Conservation (phyloP, 2,888 invertebrate genomes). For the Dryocosmus kuriphilus region DNA sequence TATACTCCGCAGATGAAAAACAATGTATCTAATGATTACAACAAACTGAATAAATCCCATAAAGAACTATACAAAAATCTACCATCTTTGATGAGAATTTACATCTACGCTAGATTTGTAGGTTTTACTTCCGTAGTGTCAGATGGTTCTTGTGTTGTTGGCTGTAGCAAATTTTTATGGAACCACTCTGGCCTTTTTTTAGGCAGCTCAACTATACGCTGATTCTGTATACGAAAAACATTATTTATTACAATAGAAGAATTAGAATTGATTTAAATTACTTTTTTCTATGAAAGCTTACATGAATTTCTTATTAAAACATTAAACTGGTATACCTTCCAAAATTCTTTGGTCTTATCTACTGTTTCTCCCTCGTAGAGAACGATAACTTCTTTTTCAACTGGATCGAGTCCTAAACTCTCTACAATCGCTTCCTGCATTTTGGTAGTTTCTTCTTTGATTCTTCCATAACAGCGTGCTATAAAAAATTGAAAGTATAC, state of each 20-base stretch:
- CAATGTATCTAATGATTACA: constrained; percentile 25
- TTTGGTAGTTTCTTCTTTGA: constrained; percentile 88
- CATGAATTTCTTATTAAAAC: no score
- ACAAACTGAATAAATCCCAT: constrained; percentile 23
- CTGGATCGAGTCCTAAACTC: constrained; percentile 84
- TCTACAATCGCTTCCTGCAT: constrained; percentile 88
- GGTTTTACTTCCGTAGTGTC: constrained; percentile 80
- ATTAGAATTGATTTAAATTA: neutral
- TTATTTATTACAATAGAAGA: constrained; percentile 33
- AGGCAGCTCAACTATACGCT: constrained; percentile 91
- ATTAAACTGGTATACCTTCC: constrained; percentile 70
- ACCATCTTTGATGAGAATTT: neutral
- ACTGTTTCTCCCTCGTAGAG: constrained; percentile 90
- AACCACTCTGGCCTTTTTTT: constrained; percentile 94
- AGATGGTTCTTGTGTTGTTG: constrained; percentile 85
- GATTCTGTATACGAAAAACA: constrained; percentile 76
- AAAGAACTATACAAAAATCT: neutral
- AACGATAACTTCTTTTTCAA: constrained; percentile 91
- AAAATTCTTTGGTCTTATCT: constrained; percentile 77
- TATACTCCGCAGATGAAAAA: constrained; percentile 2
- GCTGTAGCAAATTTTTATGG: constrained; percentile 89
- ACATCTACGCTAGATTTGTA: constrained; percentile 82
- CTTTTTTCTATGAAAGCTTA: no score
- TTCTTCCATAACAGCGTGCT: constrained; percentile 92
- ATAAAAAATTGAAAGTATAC: constrained; percentile 65